phyloP scores from a whole-genome alignment of 2,113 vertebrate species.

The Microcebus tavaratra region DNA sequence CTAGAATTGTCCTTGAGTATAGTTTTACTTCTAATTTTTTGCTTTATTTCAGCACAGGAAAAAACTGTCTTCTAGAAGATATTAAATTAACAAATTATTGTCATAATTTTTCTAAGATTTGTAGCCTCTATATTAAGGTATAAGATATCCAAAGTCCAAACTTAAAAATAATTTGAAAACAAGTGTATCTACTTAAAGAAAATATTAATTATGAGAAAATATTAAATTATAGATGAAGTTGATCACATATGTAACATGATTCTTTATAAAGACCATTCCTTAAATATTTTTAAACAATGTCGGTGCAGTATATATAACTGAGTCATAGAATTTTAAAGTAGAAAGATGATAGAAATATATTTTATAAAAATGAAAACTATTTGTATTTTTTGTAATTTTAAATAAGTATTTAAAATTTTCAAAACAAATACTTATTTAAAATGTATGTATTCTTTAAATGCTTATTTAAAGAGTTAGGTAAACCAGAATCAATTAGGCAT shows the following conservation, averaged over 20 bases:
- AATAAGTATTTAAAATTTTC: neutral
- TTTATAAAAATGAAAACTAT: neutral
- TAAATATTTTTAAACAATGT: neutral
- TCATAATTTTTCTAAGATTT: neutral
- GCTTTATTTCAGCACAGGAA: neutral
- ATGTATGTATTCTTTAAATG: neutral
- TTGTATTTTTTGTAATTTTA: neutral
- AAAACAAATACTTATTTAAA: neutral
- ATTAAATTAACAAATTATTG: neutral
- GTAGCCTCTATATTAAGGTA: neutral
- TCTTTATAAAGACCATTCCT: neutral
- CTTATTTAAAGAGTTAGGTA: neutral
- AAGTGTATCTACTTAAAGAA: neutral
- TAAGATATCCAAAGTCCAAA: neutral
- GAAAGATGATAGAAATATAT: neutral
- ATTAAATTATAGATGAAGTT: neutral
- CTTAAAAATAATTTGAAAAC: neutral
- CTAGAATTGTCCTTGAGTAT: neutral
- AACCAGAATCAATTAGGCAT: neutral
- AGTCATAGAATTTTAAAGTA: neutral
- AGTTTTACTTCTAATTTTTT: neutral
- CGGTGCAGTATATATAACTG: neutral
- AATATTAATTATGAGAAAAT: neutral
- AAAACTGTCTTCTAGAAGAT: neutral
- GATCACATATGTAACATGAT: neutral